phyloP scores from a whole-genome alignment of 2,797 vertebrate genomes.

The Gymnoscopelus braueri region DNA sequence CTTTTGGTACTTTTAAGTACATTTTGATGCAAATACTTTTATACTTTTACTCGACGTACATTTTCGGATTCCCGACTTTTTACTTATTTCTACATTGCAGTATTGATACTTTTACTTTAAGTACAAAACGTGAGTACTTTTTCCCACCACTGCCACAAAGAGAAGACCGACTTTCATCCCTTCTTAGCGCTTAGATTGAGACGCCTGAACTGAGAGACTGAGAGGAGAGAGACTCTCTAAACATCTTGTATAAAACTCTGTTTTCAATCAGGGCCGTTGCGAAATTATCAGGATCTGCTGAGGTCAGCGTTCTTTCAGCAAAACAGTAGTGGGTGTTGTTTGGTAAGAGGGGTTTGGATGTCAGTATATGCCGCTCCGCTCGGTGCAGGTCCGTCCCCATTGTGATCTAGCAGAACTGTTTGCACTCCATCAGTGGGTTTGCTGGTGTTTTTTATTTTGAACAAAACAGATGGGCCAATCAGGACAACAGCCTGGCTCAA shows the following conservation, averaged over 20 bases:
- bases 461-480: slow-evolving; percentile 17
- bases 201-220: not conserved
- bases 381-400: not conserved
- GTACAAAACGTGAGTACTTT: too few relatives aligned
- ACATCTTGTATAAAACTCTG: slow-evolving; percentile 3
- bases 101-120: too few relatives aligned
- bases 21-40: too few relatives aligned
- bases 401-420: too few relatives aligned
- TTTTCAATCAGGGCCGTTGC: slow-evolving; percentile 31
- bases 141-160: too few relatives aligned
- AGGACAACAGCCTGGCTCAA: slow-evolving; percentile 7
- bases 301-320: slow-evolving; percentile 2
- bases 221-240: slow-evolving; percentile 26
- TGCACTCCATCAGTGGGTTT: not conserved
- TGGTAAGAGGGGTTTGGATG: not conserved
- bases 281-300: slow-evolving; percentile 19
- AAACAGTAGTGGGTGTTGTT: slow-evolving; percentile 18
- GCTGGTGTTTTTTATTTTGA: not conserved
- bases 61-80: too few relatives aligned
- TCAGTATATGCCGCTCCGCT: not conserved
- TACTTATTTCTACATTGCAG: too few relatives aligned
- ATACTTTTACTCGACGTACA: too few relatives aligned
- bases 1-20: too few relatives aligned
- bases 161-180: too few relatives aligned
- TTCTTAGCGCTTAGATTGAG: not conserved